phyloP scores from a whole-genome alignment of 2,888 invertebrate species.

The Phrixothrix hirtus region DNA sequence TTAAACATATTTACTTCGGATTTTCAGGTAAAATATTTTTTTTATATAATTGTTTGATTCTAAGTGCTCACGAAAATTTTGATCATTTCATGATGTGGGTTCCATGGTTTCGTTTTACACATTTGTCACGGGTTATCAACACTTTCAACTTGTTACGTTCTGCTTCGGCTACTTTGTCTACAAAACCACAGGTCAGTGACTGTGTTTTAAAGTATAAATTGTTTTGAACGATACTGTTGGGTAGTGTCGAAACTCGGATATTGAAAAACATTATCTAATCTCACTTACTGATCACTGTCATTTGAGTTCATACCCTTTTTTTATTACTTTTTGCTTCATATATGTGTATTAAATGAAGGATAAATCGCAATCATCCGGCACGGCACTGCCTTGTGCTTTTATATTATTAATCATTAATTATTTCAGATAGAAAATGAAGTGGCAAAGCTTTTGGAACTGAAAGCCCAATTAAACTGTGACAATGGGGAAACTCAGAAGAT shows the following conservation, averaged over 20 bases:
- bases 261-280: no score
- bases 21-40: slow-evolving; percentile 45
- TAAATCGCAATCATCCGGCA: neutral
- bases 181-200: slow-evolving; percentile 54
- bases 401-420: no score
- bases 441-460: slow-evolving; percentile 76
- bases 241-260: no score
- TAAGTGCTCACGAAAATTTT: slow-evolving; percentile 39
- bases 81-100: slow-evolving; percentile 36
- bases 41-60: slow-evolving; percentile 33
- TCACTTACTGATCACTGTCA: no score
- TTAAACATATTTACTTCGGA: no score
- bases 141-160: slow-evolving; percentile 39
- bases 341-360: slow-evolving; percentile 14
- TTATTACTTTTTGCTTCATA: no score
- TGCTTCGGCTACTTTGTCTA: slow-evolving; percentile 39
- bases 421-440: slow-evolving; percentile 84
- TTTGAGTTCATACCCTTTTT: no score
- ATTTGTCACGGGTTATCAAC: slow-evolving; percentile 50
- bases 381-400: no score
- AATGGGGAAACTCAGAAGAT: slow-evolving; percentile 73
- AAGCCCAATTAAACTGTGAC: slow-evolving; percentile 71
- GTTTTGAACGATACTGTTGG: no score
- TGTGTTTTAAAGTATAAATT: no score
- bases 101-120: slow-evolving; percentile 37